Percentiles rank a stretch among this genome's conserved stretches.
Conservation (phyloP, 2,797 vertebrate species). For the Limnodromus scolopaceus region DNA sequence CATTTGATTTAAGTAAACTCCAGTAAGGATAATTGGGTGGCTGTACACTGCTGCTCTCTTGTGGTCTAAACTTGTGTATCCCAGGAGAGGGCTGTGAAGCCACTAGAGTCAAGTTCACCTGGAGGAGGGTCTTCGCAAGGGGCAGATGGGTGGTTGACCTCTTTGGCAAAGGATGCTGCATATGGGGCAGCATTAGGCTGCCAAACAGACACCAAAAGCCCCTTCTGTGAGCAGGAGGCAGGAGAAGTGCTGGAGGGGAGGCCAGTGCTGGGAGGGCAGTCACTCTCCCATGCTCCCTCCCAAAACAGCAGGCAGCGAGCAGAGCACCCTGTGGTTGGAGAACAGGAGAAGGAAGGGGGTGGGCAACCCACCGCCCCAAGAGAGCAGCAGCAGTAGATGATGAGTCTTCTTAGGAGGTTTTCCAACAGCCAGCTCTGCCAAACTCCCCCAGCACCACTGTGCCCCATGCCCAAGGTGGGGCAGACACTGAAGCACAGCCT, state of each 20-base stretch:
- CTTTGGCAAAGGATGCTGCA: not conserved
- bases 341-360: not conserved
- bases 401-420: not conserved
- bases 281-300: fast-evolving
- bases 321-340: fast-evolving
- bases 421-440: not conserved
- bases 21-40: not conserved
- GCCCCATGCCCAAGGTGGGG: not conserved
- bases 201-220: not conserved
- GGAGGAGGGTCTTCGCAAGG: not conserved
- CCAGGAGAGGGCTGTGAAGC: not conserved
- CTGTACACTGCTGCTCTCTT: conserved; percentile 48
- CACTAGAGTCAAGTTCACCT: fast-evolving
- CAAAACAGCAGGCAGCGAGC: not conserved
- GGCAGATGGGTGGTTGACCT: not conserved
- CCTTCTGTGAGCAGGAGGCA: not conserved
- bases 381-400: not conserved
- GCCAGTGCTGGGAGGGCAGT: not conserved
- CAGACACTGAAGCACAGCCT: not conserved
- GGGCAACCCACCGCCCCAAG: not conserved
- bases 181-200: not conserved
- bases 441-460: not conserved
- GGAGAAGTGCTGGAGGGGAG: not conserved
- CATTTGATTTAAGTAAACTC: not conserved
- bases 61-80: not conserved